Evolutionary conservation across 2,797 vertebrate species (phyloP).

Genomic region (Sebastes umbrosus): DNA sequence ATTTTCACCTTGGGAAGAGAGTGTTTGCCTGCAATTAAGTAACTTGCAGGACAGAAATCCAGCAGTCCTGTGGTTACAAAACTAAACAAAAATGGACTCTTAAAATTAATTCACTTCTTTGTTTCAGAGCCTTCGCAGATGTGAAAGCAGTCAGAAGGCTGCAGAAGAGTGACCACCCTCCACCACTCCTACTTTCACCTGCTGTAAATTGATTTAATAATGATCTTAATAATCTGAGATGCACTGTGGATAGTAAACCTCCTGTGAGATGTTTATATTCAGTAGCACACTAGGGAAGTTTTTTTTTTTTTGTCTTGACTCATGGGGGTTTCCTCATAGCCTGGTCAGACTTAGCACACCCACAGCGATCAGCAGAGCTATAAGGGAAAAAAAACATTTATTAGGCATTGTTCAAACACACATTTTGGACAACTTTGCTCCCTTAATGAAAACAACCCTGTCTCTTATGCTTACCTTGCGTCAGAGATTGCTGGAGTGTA

Average conservation of each 20-base stretch:
- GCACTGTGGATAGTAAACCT: not conserved
- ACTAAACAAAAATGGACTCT: not conserved
- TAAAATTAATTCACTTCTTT: not conserved
- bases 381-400: not conserved
- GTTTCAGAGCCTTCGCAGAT: not conserved
- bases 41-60: constrained; percentile 5
- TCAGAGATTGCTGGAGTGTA: constrained; percentile 26
- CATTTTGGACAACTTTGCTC: not conserved
- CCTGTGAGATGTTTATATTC: not conserved
- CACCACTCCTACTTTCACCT: not conserved
- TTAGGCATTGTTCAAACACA: not conserved
- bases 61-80: not conserved
- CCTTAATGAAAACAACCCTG: fast-evolving
- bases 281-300: not conserved
- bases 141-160: not conserved
- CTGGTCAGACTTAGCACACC: constrained; percentile 22
- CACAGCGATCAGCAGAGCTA: constrained; percentile 50
- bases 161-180: not conserved
- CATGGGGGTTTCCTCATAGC: constrained; percentile 21
- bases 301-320: not conserved
- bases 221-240: not conserved
- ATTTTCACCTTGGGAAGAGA: not conserved
- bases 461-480: constrained; percentile 27
- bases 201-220: not conserved
- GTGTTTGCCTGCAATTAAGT: not conserved